Base-by-base conservation (phyloP, 2,888 invertebrate genomes). In the Coleophora flavipennella region DNA sequence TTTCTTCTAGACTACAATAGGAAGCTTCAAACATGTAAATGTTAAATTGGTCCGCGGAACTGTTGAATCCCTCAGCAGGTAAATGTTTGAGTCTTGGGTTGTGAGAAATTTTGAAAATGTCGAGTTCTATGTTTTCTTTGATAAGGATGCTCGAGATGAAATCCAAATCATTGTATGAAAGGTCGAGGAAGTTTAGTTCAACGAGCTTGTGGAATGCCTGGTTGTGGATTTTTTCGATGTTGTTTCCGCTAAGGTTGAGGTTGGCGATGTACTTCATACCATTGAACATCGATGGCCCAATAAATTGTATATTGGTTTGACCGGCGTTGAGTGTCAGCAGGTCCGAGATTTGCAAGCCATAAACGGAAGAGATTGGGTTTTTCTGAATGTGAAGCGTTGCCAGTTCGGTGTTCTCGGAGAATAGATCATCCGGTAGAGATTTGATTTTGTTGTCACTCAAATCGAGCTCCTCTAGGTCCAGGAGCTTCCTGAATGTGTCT, bases 11-110 rank as follows among this genome's bases (percentile, higher is more conserved):
- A 8, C 90, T 90, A 60, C 93, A 94, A 60, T 90, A 88, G 3
- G 91, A 89, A 13, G 92, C 89, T 50, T 93, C 93, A 56, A 94
- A 89, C 33, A 87, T 83, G 62, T 90, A 90, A 43, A 91, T 87
- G 47, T 88, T 89, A 57, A 88, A 89, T 57, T 85, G 81, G 39
- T 86, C 87, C 29, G 86, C 87, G 25, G 84, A 83, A 49, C 88
- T 87, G 48, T 85, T 85, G 65, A 93, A 92, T 31, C 91, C 89
- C 48, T 89, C 85, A 12, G 70, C 79, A 1, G 92, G 92, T 41
- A 94, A 72, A 43, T 87, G 87, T 53, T 87, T 88, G 33, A 94
- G 72, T 35, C 85, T 81, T 2, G 89, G 88, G 61, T 93, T 93
- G 49, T 91, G 88, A 47, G 90, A 91, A 60, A 93, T 85, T 49